Evolutionary conservation across 2,113 vertebrate species (phyloP).

Genomic region (Patagioenas fasciata): DNA sequence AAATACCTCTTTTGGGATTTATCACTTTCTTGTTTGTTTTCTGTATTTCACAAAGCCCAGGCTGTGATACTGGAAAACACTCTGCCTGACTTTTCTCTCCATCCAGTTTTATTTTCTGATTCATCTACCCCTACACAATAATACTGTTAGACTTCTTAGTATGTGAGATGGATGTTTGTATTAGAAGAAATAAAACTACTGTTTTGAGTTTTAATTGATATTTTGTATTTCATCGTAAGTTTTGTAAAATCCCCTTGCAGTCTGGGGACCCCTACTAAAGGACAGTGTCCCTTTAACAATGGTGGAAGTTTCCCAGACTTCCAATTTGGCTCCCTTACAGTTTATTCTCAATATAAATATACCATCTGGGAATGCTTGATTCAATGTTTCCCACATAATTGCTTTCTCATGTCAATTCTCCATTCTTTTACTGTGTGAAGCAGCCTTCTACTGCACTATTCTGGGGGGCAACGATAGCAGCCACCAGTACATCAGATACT

Average conservation of each 20-base stretch:
- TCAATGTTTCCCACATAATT: slow-evolving; percentile 65
- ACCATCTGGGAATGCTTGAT: slow-evolving; percentile 65
- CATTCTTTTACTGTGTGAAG: slow-evolving; percentile 20
- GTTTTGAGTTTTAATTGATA: background rate
- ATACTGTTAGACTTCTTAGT: background rate
- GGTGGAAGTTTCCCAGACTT: slow-evolving; percentile 55
- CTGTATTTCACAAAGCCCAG: background rate
- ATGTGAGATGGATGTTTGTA: background rate
- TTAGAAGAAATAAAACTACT: background rate
- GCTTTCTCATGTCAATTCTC: slow-evolving; percentile 59
- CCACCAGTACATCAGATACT: background rate
- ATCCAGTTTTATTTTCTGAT: background rate
- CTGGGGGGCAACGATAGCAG: background rate
- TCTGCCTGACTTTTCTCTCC: background rate
- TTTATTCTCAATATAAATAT: slow-evolving; percentile 63
- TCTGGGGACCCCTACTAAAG: background rate
- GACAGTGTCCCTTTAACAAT: slow-evolving; percentile 57
- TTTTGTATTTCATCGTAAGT: background rate
- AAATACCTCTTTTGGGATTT: background rate
- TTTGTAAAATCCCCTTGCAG: background rate
- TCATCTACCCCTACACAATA: background rate
- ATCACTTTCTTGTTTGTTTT: background rate
- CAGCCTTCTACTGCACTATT: background rate
- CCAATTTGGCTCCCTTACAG: slow-evolving; percentile 49
- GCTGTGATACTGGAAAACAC: background rate